Evolutionary conservation across 2,888 invertebrate species (phyloP).

Genomic region (Phrixothrix hirtus): DNA sequence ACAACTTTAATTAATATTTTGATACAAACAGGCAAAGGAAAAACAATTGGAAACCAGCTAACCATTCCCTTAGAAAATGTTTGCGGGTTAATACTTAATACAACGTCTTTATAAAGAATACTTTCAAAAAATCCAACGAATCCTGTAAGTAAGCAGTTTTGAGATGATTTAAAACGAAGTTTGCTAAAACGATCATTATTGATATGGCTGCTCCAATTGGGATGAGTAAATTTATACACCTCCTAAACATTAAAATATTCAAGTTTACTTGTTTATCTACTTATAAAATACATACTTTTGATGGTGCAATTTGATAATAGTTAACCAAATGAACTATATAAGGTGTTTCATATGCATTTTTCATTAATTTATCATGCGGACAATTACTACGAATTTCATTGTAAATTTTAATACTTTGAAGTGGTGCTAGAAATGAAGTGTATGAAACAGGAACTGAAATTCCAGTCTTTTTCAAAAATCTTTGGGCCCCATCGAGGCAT

Average conservation of each 20-base stretch:
- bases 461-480: conserved; percentile 81
- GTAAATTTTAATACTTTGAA: conserved; percentile 88
- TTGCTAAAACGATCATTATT: conserved; percentile 77
- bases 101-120: conserved; percentile 79
- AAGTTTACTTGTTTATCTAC: not conserved
- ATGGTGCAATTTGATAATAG: conserved; percentile 74
- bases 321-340: conserved; percentile 94
- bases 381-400: conserved; percentile 68
- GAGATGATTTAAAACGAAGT: conserved; percentile 69
- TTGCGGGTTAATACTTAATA: conserved; percentile 86
- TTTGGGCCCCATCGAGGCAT: conserved; percentile 92
- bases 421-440: conserved; percentile 87
- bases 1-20: too few species aligned
- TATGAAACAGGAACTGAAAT: conserved; percentile 90
- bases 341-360: conserved; percentile 73
- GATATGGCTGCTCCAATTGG: conserved; percentile 68
- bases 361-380: conserved; percentile 59
- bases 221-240: conserved; percentile 89
- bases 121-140: conserved; percentile 97
- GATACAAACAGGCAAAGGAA: conserved; percentile 76
- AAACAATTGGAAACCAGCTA: conserved; percentile 97
- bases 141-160: conserved; percentile 86
- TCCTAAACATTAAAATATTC: conserved; percentile 61
- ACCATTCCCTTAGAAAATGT: conserved; percentile 92
- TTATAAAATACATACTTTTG: conserved; percentile 57